A percentile compares a stretch with the other conserved stretches of the same genome.
These are phyloP conservation scores for Tupaia chinensis DNA, from an alignment of 2,113 vertebrate species.

Conservation along the genomic window DNA sequence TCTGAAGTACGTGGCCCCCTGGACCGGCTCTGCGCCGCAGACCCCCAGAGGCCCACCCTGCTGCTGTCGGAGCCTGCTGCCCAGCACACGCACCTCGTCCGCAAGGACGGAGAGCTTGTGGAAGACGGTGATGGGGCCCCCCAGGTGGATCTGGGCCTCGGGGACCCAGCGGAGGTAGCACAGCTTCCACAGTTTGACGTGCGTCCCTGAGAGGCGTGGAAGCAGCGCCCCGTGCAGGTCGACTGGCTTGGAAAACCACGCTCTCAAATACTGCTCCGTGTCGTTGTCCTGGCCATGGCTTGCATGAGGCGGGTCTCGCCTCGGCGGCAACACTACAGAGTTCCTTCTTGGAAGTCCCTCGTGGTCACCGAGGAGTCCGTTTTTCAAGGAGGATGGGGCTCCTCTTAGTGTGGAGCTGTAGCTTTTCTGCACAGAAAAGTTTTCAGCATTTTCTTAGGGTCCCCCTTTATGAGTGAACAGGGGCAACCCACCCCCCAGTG, in stretches of 20 bases:
- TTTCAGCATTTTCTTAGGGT: background rate
- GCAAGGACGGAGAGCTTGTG: constrained; percentile 93
- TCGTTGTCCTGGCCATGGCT: constrained; percentile 83
- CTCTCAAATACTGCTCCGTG: constrained; percentile 91
- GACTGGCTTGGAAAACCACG: constrained; percentile 92
- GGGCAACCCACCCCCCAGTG: too few relatives aligned
- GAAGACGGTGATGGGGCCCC: constrained; percentile 92
- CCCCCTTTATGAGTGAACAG: background rate
- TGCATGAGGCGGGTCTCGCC: constrained; percentile 86
- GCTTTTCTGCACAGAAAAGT: constrained; percentile 89
- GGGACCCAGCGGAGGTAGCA: constrained; percentile 98
- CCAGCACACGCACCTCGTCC: constrained; percentile 93
- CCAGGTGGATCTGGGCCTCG: constrained; percentile 93
- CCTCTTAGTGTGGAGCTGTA: constrained; percentile 94
- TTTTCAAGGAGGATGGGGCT: constrained; percentile 87
- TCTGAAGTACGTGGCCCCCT: constrained; percentile 94
- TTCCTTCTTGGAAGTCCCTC: constrained; percentile 90
- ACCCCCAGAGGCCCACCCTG: constrained; percentile 83
- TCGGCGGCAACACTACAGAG: constrained; percentile 91
- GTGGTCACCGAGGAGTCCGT: constrained; percentile 89
- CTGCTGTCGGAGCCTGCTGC: constrained; percentile 91
- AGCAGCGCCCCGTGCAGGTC: constrained; percentile 93
- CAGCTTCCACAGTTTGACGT: constrained; percentile 96
- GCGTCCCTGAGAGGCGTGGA: constrained; percentile 90
- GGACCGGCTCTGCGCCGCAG: constrained; percentile 82